Percentiles rank a stretch among this genome's conserved stretches.
These are phyloP conservation scores for Prionace glauca DNA, from an alignment of 2,797 vertebrate genomes.

Conservation along the genomic window DNA sequence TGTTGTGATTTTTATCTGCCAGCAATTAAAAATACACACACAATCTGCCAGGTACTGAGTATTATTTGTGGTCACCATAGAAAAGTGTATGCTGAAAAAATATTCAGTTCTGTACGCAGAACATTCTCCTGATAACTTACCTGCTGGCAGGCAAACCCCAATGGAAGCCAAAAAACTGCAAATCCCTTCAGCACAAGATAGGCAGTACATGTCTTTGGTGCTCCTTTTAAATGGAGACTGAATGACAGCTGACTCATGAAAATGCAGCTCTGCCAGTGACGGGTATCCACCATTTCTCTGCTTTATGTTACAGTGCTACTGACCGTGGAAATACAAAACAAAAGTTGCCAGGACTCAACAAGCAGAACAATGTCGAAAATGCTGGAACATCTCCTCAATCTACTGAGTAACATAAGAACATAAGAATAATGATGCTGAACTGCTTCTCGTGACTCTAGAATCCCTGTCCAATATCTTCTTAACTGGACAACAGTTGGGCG, in stretches of 20 bases:
- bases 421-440: constrained; percentile 66
- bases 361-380: constrained; percentile 40
- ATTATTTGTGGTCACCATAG: neutral
- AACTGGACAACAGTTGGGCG: constrained; percentile 69
- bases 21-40: neutral
- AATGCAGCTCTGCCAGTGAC: neutral
- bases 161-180: neutral
- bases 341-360: neutral
- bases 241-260: constrained; percentile 19
- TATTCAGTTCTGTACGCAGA: neutral
- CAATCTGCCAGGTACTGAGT: neutral
- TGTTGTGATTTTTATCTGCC: neutral
- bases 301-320: neutral
- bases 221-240: neutral
- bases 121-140: neutral
- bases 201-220: neutral
- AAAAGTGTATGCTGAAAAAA: neutral
- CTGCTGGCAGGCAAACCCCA: constrained; percentile 1
- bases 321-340: neutral
- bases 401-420: constrained; percentile 54
- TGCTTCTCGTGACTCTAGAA: constrained; percentile 71
- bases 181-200: neutral
- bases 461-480: constrained; percentile 71
- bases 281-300: neutral
- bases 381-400: constrained; percentile 71